Evolutionary conservation across 2,797 vertebrate species (phyloP), one percentile per base, ranked within the genome.

Genomic region (Pelodytes ibericus): DNA sequence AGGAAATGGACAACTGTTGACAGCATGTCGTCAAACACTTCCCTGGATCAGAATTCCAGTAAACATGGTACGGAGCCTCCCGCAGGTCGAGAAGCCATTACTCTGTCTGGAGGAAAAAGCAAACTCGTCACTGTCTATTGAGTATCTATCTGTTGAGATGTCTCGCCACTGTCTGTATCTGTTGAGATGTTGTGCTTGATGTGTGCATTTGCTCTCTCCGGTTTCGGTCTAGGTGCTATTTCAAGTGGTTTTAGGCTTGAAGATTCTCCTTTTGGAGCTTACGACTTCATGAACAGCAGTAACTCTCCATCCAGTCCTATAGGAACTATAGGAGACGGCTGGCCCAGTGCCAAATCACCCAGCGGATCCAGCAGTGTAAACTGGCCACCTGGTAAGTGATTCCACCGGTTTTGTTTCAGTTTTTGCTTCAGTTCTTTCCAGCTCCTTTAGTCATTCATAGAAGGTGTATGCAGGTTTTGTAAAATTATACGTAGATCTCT

Each of bases 341-440:
- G 97, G 98, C 95, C 97, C 89, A 95, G 96, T 99, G 97, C 96
- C 98, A 99, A 99, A 94, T 99, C 98, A 85, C 96, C 98, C 87
- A 96, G 94, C 74, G 94, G 95, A 92, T 96, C 96, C 89, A 96
- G 94, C 89, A 94, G 93, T 89, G 95, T 96, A 94, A 96, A 96
- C 62, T 99, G 98, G 98, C 97, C 97, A 68, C 97, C 96, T 95
- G 98, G 98, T 99, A 88, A 60, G 47, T 24, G 33, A 15, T n/a
- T n/a, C n/a, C n/a, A n/a, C n/a, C n/a, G n/a, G n/a, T n/a, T n/a
- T n/a, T n/a, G n/a, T n/a, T n/a, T n/a, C n/a, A n/a, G n/a, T n/a
- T n/a, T n/a, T n/a, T n/a, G n/a, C n/a, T n/a, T n/a, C n/a, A n/a
- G n/a, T n/a, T n/a, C n/a, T n/a, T n/a, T n/a, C n/a, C n/a, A n/a